Conservation (phyloP, 2,113 vertebrate genomes). For the Cacatua alba region DNA sequence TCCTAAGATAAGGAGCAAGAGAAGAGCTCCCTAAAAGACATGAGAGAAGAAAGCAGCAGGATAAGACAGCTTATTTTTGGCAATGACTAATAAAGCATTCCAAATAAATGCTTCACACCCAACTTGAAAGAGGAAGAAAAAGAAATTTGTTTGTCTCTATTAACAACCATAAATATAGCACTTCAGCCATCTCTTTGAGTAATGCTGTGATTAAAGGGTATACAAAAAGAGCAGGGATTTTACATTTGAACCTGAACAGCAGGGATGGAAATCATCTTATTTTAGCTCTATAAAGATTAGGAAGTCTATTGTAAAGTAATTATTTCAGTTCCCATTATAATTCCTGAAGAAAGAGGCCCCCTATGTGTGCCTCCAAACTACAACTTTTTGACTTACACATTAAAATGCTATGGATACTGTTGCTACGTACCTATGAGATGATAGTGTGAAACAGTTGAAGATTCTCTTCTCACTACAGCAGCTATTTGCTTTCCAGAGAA, state of each 20-base stretch:
- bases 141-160: background rate
- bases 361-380: background rate
- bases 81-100: background rate
- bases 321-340: background rate
- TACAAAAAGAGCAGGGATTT: background rate
- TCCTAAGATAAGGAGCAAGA: background rate
- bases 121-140: background rate
- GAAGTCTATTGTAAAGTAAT: background rate
- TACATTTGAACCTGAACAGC: background rate
- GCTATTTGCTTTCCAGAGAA: background rate
- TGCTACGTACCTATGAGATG: background rate
- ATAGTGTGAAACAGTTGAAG: background rate
- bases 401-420: background rate
- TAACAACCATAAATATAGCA: background rate
- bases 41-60: rapidly evolving
- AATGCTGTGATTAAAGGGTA: background rate
- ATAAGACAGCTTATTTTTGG: background rate
- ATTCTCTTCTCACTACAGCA: background rate
- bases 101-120: background rate
- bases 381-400: background rate
- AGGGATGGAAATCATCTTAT: background rate
- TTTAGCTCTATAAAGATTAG: conserved; percentile 3
- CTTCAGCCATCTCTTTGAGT: background rate
- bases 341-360: background rate
- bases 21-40: background rate